Base-by-base conservation (phyloP, 2,113 vertebrate species). In the Phalacrocorax pelagicus region DNA sequence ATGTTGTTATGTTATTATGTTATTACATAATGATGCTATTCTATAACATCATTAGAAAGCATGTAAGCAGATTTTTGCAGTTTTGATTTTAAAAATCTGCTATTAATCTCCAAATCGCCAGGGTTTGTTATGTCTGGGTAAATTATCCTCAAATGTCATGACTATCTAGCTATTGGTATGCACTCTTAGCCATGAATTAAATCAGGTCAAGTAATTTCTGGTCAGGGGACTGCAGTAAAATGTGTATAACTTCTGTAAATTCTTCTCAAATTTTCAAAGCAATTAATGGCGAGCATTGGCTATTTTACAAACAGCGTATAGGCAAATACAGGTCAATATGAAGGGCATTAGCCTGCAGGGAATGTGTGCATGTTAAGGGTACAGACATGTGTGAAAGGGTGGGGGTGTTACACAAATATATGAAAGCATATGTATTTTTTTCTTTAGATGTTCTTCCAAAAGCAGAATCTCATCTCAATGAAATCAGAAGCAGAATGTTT, bases 401-500 rank as follows among this genome's bases (percentile, higher is more conserved):
- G 15, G 61, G 15, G 18, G 6, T 78, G 32, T 87, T 87, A 29
- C 47, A 55, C 15, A 11, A 89, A 44, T 75, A 42, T 15, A 11
- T 71, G 14, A 80, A 66, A 12, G n/a, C 1, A 6, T 30, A 12
- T 1, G 1, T 61, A 5, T 82, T 79, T 88, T 90, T 98, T 81
- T 94, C 96, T 73, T 79, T 80, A 62, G 97, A 97, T 73, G 90
- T 98, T 89, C 93, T 99, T 91, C 85, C 95, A 75, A 97, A 98
- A 90, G 98, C 98, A 77, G 97, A 98, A 47, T 94, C 90, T 11
- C 97, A 97, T 42, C 97, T 99, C 26, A 98, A 98, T 87, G 97
- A 97, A 92, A 96, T 99, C 79, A 98, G 99, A 97, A 98, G 98
- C 34, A 84, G 86, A 2, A 55, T 98, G 88, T 99, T 99, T 94